Evolutionary conservation across 2,888 invertebrate genomes (phyloP).

Genomic region (Bellardia bayeri): DNA sequence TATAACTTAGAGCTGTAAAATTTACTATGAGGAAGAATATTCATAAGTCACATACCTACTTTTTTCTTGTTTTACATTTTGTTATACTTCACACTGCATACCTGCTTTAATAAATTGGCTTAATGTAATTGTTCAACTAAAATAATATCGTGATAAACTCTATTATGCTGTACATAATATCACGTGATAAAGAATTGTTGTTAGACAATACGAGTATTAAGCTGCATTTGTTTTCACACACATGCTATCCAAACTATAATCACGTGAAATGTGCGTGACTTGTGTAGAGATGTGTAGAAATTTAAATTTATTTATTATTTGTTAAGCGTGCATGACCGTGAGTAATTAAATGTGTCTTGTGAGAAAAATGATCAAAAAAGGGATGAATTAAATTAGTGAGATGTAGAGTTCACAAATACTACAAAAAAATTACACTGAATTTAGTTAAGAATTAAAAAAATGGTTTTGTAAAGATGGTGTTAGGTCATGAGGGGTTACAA

Average conservation of each 20-base stretch:
- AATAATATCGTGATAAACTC: conserved; percentile 4
- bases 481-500: too few relatives aligned
- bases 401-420: background rate
- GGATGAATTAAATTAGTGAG: too few relatives aligned
- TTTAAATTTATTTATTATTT: conserved; percentile 14
- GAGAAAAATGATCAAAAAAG: background rate
- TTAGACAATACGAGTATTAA: background rate
- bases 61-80: too few relatives aligned
- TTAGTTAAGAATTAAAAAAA: too few relatives aligned
- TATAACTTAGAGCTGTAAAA: too few relatives aligned
- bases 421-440: background rate
- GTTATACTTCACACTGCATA: too few relatives aligned
- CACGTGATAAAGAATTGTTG: background rate
- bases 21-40: too few relatives aligned
- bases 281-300: background rate
- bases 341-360: conserved; percentile 15
- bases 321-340: conserved; percentile 51
- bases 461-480: too few relatives aligned
- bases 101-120: background rate
- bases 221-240: conserved; percentile 5
- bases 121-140: background rate
- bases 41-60: too few relatives aligned
- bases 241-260: conserved; percentile 13
- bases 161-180: too few relatives aligned
- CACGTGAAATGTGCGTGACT: conserved; percentile 61